These are phyloP conservation scores for Myzus persicae DNA, from an alignment of 1,140 invertebrate genomes.

Conservation along the genomic window DNA sequence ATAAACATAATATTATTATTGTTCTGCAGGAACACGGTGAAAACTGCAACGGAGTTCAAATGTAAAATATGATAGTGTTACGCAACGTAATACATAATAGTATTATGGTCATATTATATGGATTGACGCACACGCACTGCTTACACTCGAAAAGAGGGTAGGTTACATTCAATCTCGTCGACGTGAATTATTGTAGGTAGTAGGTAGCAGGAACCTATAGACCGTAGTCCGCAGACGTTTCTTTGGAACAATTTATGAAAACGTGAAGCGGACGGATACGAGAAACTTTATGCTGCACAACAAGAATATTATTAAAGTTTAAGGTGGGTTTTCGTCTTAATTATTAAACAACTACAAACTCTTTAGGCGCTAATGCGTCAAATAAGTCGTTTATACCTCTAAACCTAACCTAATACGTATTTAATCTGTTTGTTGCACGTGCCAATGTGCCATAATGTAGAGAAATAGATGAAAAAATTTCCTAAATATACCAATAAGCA, in stretches of 20 bases:
- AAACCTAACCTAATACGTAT: neutral
- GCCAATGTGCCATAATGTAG: too few species aligned
- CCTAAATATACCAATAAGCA: too few species aligned
- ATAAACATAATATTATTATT: neutral
- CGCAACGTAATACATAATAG: neutral
- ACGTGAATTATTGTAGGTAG: neutral
- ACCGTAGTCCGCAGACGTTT: neutral
- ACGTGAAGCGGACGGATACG: neutral
- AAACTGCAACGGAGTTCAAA: neutral
- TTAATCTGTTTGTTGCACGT: neutral
- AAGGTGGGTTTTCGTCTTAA: neutral
- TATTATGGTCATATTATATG: neutral
- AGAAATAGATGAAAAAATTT: neutral
- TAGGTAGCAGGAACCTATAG: neutral
- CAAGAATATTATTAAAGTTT: constrained; percentile 46
- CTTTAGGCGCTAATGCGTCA: constrained; percentile 15
- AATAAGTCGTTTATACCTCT: neutral
- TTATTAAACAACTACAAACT: constrained; percentile 45
- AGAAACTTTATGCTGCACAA: constrained; percentile 24
- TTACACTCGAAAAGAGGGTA: neutral
- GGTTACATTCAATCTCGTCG: neutral
- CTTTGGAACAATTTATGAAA: neutral
- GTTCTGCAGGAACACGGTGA: too few species aligned
- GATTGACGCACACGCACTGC: neutral
- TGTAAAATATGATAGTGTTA: neutral